Base-by-base conservation (phyloP, 1,140 invertebrate species). In the Drosophila mauritiana region DNA sequence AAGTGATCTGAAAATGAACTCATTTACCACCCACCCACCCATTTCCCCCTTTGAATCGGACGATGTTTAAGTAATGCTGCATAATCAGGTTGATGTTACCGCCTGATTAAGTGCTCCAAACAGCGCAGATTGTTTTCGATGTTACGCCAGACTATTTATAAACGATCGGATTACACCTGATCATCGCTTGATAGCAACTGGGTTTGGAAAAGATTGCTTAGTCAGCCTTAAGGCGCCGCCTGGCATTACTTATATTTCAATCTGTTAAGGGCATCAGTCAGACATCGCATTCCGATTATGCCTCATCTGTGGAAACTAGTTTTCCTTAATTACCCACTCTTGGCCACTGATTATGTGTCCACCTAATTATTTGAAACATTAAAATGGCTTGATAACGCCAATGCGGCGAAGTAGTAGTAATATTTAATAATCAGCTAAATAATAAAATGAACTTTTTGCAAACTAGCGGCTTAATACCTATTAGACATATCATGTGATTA, bases 151-250 rank as follows among this genome's bases (percentile, higher is more conserved):
- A 70, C 68, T 70, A 70, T 70, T 70, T 70, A 57, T 70, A 70
- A 70, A 68, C 64, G 65, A 57, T 69, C 22, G 53, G 31, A 57
- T 70, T 69, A 49, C 52, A 70, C 68, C 68, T 70, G 68, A 70
- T 70, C 59, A 51, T 43, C 31, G n/a, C n/a, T 56, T 39, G 25
- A 48, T 34, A 25, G 42, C n/a, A 36, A 65, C 51, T 31, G 48
- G 40, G 49, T 3, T 25, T 69, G 64, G 67, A 69, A 70, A 69
- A 69, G 55, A 69, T 54, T 20, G 25, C 40, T 70, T 69, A 70
- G 51, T 48, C 42, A 70, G 51, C 42, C 12, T 4, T n/a, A 25
- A 25, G 68, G 68, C 68, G 68, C 67, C 67, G 56, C 13, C 37
- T 13, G n/a, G 5, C 25, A 48, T 34, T 31, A 11, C n/a, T 27